Evolutionary conservation across 2,113 vertebrate genomes (phyloP), one percentile per base, ranked within the genome.

Genomic region (Merops nubicus): DNA sequence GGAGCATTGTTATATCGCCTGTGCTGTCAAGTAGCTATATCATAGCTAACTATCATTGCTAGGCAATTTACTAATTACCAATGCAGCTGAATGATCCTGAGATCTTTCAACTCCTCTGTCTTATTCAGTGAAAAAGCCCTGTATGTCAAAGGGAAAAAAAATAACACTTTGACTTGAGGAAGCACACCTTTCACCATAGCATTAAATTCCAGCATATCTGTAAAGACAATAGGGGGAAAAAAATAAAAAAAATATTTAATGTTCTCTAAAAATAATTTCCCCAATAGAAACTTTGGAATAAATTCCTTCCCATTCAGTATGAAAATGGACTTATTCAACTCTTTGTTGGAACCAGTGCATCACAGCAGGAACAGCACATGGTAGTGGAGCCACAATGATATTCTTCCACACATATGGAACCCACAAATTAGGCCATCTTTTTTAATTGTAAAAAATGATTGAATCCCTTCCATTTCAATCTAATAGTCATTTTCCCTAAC

Each of bases 381-480:
- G 12, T 59, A 43, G 89, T n/a, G 62, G 23, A 74, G 34, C 59
- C 2, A 5, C 85, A 80, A 51, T 12, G 45, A 63, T 74, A 72
- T 15, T 48, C 59, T 42, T 53, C 91, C 84, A 70, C 15, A 25
- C 65, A 79, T 78, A 75, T 38, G 63, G 65, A 97, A 95, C 65
- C 36, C 50, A 34, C 28, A 79, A 93, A 95, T 89, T 73, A 94
- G 31, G 38, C n/a, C 83, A 96, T 95, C 4, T 13, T 93, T 75
- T 97, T 93, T 91, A 96, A 95, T 96, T 97, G 88, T 85, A 88
- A 89, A 97, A 96, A 96, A 93, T 42, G 11, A 97, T 95, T 93
- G 83, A 91, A 89, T 95, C 48, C 54, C 54, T 94, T 97, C 73
- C 64, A 95, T 95, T 91, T 96, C 57, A 97, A 91, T 94, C 62